phyloP scores from a whole-genome alignment of 2,797 vertebrate species.

The Hypotaenidia okinawae region DNA sequence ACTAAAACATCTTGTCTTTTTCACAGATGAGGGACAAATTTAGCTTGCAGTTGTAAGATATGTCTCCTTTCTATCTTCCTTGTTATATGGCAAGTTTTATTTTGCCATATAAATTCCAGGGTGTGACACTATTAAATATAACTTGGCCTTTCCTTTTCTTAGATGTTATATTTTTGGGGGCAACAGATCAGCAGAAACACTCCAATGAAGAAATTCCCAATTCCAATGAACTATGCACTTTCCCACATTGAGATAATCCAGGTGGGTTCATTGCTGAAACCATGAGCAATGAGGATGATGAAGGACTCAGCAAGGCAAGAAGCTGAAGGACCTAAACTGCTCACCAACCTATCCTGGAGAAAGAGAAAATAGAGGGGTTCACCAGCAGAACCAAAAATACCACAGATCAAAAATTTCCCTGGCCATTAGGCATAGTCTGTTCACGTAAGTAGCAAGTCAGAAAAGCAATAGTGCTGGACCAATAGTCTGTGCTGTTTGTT shows the following conservation, averaged over 20 bases:
- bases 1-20: neutral
- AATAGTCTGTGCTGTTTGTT: neutral
- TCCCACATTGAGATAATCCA: conserved; percentile 77
- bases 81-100: neutral
- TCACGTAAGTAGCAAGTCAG: neutral
- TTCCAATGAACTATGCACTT: conserved; percentile 82
- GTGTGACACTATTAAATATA: neutral
- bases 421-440: neutral
- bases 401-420: neutral
- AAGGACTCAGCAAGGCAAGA: conserved; percentile 81
- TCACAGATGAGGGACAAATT: neutral
- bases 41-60: neutral
- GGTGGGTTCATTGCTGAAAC: conserved; percentile 81
- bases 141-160: conserved; percentile 9
- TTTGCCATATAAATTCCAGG: neutral
- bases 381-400: neutral
- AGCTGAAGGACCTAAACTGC: conserved; percentile 84
- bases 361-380: conserved; percentile 78
- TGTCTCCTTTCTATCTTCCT: neutral
- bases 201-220: conserved; percentile 82
- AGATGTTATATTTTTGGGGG: conserved; percentile 81
- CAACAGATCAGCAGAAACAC: conserved; percentile 85
- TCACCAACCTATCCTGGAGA: conserved; percentile 76
- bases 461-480: neutral
- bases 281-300: conserved; percentile 81